Evolutionary conservation across 2,113 vertebrate genomes (phyloP), one percentile per base, ranked within the genome.

Genomic region (Deroptyus accipitrinus): DNA sequence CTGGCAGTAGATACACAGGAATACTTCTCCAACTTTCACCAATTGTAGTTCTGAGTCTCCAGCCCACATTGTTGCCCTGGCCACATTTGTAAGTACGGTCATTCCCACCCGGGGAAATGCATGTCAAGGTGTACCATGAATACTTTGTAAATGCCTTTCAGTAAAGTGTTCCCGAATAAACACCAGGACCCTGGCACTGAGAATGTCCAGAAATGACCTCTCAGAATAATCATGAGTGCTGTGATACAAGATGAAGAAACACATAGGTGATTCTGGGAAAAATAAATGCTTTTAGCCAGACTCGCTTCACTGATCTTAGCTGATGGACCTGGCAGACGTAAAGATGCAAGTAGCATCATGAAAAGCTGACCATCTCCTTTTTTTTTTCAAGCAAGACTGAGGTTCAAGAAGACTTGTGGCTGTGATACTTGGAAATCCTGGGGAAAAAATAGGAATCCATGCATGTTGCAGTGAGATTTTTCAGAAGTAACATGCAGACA

Each of bases 401-500:
- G 12, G 4, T 77, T 93, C 73, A 79, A 64, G 75, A n/a, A 89
- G 7, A 11, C 15, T 61, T 57, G 18, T 39, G 48, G 18, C 39
- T 86, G 13, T 61, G 42, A 39, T 54, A 68, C 10, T 54, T 19
- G 13, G 20, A 51, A 92, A 95, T 30, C 3, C 35, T 72, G 51
- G 22, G 22, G 52, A 62, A 35, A 64, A 86, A 84, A 8, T 8
- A 2, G 8, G 44, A 49, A 72, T n/a, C 17, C 67, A 5, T 72
- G 57, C 41, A 69, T 52, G 62, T 49, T 31, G 11, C 3, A 1
- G 39, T 49, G 69, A 68, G 35, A 61, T 24, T 81, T 95, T 90
- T 93, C 73, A 72, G 88, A 17, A 83, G 30, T 22, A 96, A 61
- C 73, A 96, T 78, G 88, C 68, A 96, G 76, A 86, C 80, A 84